Evolutionary conservation across 2,797 vertebrate genomes (phyloP).

Genomic region (Siniperca obscura): DNA sequence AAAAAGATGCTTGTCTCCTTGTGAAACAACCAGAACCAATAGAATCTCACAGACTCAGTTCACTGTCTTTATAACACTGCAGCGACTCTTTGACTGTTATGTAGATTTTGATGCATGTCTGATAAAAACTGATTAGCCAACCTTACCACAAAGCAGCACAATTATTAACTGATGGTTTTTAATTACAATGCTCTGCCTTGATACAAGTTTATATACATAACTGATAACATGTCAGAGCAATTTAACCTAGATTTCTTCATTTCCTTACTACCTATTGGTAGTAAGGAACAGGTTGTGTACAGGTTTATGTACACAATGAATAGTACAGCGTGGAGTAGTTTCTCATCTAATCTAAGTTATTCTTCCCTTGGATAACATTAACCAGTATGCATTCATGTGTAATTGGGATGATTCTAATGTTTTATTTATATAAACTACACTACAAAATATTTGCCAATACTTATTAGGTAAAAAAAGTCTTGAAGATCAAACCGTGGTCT

Average conservation of each 20-base stretch:
- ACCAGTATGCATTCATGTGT: conserved; percentile 4
- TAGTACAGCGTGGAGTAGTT: background rate
- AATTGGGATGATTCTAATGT: conserved; percentile 16
- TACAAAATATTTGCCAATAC: conserved; percentile 22
- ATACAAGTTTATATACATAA: background rate
- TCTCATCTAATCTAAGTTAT: conserved; percentile 15
- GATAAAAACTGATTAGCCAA: background rate
- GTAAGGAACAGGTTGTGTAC: too few relatives aligned
- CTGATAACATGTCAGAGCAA: background rate
- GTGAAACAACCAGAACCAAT: conserved; percentile 15
- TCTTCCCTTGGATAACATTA: conserved; percentile 21
- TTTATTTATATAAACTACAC: conserved; percentile 29
- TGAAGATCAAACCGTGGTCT: conserved; percentile 8
- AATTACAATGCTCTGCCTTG: background rate
- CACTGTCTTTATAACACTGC: conserved; percentile 7
- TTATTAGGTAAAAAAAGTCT: conserved; percentile 7
- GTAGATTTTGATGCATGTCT: background rate
- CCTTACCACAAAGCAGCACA: background rate
- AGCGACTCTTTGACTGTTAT: background rate
- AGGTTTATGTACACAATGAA: background rate
- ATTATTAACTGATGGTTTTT: background rate
- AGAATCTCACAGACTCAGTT: background rate
- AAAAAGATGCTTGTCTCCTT: conserved; percentile 9
- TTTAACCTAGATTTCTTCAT: background rate
- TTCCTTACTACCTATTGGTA: background rate